phyloP scores from a whole-genome alignment of 1,140 invertebrate species.

The Portunus trituberculatus region DNA sequence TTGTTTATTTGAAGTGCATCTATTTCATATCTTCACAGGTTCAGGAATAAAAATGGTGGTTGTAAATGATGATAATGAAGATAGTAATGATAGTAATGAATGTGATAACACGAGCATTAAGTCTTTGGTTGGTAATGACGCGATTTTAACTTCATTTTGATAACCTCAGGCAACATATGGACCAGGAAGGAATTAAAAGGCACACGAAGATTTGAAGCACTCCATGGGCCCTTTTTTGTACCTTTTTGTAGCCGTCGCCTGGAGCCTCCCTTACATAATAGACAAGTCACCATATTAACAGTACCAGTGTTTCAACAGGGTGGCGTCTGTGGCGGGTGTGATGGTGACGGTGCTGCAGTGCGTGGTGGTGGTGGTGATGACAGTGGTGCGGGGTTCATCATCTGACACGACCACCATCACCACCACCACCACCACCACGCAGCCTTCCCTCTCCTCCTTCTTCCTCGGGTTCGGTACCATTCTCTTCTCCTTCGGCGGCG shows the following conservation, averaged over 20 bases:
- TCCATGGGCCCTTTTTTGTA: too few relatives aligned
- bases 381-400: background rate
- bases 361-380: slow-evolving; percentile 20
- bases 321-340: slow-evolving; percentile 21
- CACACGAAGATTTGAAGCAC: too few relatives aligned
- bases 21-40: too few relatives aligned
- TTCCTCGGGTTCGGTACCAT: slow-evolving; percentile 82
- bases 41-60: background rate
- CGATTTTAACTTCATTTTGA: too few relatives aligned
- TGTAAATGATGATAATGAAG: background rate
- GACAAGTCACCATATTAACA: background rate
- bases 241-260: background rate
- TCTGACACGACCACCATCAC: slow-evolving; percentile 71
- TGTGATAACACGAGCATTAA: background rate
- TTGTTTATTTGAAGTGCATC: too few relatives aligned
- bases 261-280: background rate
- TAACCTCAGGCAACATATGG: too few relatives aligned
- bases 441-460: slow-evolving; percentile 83
- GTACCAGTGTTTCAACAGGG: background rate
- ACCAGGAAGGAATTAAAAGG: too few relatives aligned
- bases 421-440: slow-evolving; percentile 66
- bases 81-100: background rate
- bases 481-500: slow-evolving; percentile 86
- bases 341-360: slow-evolving; percentile 15
- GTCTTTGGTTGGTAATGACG: too few relatives aligned